These are phyloP conservation scores for Sapayoa aenigma DNA, from an alignment of 2,113 vertebrate genomes.

Conservation along the genomic window DNA sequence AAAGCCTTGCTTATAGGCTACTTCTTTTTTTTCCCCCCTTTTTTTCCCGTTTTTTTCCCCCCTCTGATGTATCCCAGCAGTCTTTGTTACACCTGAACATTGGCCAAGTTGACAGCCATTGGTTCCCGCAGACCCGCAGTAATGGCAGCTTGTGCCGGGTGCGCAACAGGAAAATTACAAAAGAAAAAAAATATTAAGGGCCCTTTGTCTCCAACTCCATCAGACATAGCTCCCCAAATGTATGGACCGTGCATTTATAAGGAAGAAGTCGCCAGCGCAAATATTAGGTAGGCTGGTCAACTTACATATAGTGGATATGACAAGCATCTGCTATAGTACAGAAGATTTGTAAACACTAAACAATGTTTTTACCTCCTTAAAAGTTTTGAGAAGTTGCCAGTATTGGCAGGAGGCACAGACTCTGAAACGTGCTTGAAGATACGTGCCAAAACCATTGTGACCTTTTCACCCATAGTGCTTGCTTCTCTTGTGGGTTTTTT, in stretches of 20 bases:
- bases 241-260: constrained; percentile 42
- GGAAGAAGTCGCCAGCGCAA: constrained; percentile 43
- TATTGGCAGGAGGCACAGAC: constrained; percentile 78
- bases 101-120: constrained; percentile 70
- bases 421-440: constrained; percentile 72
- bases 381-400: constrained; percentile 83
- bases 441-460: constrained; percentile 76
- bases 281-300: constrained; percentile 72
- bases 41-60: constrained; percentile 29
- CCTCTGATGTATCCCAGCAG: constrained; percentile 68
- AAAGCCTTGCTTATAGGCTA: constrained; percentile 11
- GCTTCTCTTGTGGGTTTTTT: neutral
- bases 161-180: constrained; percentile 54
- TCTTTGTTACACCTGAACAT: constrained; percentile 66
- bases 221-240: constrained; percentile 25
- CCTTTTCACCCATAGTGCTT: constrained; percentile 70
- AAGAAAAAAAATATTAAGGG: constrained; percentile 54
- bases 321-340: constrained; percentile 74
- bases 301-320: constrained; percentile 68
- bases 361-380: constrained; percentile 82
- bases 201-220: constrained; percentile 67
- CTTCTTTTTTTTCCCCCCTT: neutral
- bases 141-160: constrained; percentile 67
- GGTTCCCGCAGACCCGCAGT: constrained; percentile 58
- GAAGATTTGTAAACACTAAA: constrained; percentile 81